phyloP scores from a whole-genome alignment of 2,888 invertebrate genomes.

The Hymenopus coronatus region DNA sequence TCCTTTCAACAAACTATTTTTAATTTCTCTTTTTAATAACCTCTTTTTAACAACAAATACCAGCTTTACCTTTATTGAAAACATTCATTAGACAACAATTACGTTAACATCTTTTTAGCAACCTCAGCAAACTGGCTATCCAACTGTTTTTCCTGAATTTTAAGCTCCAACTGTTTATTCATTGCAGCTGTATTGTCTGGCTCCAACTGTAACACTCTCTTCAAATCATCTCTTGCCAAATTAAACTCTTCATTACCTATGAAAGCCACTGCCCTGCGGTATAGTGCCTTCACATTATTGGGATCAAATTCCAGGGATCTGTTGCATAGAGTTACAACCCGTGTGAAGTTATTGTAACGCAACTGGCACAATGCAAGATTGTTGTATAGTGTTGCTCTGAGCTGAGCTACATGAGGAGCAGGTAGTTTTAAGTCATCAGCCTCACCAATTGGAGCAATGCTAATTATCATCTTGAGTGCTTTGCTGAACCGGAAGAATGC shows the following conservation, averaged over 20 bases:
- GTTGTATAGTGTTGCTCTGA: conserved; percentile 64
- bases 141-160: conserved; percentile 56
- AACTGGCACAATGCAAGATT: conserved; percentile 82
- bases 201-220: conserved; percentile 60
- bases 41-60: no score
- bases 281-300: conserved; percentile 52
- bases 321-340: conserved; percentile 61
- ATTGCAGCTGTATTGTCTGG: conserved; percentile 64
- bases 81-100: background rate
- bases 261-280: conserved; percentile 51
- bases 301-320: conserved; percentile 48
- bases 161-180: conserved; percentile 57
- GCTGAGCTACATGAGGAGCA: conserved; percentile 51
- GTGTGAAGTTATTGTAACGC: conserved; percentile 62
- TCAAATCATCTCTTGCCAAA: conserved; percentile 48
- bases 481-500: conserved; percentile 73
- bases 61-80: no score
- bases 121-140: conserved; percentile 58
- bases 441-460: conserved; percentile 50
- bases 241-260: conserved; percentile 44
- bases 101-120: conserved; percentile 49
- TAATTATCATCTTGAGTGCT: conserved; percentile 69
- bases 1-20: no score
- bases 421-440: conserved; percentile 49
- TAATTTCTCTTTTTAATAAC: no score